phyloP scores from a whole-genome alignment of 1,140 invertebrate species.

The Teleogryllus occipitalis region DNA sequence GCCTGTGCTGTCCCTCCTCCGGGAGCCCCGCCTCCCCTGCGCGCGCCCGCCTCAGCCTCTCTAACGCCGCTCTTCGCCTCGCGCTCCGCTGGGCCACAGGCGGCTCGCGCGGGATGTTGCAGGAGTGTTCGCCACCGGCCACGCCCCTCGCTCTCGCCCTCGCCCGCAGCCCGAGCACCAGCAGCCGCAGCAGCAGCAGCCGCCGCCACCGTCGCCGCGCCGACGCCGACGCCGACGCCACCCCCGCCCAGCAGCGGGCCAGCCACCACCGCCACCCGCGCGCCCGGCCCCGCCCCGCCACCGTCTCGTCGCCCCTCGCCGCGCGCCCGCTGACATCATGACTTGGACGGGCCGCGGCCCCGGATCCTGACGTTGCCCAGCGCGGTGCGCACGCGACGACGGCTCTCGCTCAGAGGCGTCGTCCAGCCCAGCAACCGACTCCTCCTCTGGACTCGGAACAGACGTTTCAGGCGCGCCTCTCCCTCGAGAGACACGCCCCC shows the following conservation, averaged over 20 bases:
- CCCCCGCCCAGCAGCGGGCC: too few species aligned
- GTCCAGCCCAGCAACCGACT: background rate
- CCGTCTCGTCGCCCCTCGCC: too few species aligned
- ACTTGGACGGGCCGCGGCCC: constrained; percentile 1
- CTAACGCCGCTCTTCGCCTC: background rate
- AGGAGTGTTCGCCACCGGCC: background rate
- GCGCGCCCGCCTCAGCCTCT: background rate
- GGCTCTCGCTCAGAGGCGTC: background rate
- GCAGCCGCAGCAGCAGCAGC: background rate
- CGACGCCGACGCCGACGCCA: too few species aligned
- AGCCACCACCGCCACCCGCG: too few species aligned
- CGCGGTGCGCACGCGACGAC: background rate
- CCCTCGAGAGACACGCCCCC: too few species aligned
- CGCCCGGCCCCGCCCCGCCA: too few species aligned
- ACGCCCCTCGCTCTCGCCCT: background rate
- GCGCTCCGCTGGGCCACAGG: background rate
- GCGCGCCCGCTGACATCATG: background rate
- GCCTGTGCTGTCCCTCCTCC: background rate
- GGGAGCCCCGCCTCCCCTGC: too few species aligned
- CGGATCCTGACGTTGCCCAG: background rate
- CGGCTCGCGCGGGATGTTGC: background rate
- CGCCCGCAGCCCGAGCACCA: too few species aligned
- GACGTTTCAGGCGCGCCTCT: background rate
- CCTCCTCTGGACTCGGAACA: background rate
- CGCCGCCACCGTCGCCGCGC: too few species aligned